Percentiles rank a stretch among this genome's conserved stretches.
These are phyloP conservation scores for Vultur gryphus DNA, from an alignment of 2,797 vertebrate species.

Conservation along the genomic window DNA sequence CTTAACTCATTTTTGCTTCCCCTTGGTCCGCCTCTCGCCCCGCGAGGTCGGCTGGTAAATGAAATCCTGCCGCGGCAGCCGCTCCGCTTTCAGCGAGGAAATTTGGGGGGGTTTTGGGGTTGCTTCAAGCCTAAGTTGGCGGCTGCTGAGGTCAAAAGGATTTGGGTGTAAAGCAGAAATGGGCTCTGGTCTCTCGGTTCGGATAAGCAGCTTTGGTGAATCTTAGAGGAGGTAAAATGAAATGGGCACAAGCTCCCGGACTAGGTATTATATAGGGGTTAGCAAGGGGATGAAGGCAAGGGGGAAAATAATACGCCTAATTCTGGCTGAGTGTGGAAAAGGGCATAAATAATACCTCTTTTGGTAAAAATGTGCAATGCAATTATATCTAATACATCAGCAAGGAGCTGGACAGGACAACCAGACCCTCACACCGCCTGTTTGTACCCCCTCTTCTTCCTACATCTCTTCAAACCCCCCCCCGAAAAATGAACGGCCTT, in stretches of 20 bases:
- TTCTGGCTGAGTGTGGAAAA: neutral
- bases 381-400: neutral
- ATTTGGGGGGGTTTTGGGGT: neutral
- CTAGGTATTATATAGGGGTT: neutral
- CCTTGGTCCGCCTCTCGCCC: neutral
- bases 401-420: neutral
- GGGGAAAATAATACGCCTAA: neutral
- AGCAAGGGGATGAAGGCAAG: neutral
- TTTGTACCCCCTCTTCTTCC: neutral
- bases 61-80: slow-evolving; percentile 18
- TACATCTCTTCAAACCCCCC: neutral
- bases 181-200: neutral
- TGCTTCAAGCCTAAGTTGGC: neutral
- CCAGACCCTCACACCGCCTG: fast-evolving
- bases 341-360: neutral
- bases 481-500: fast-evolving
- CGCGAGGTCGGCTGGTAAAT: fast-evolving
- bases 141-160: slow-evolving; percentile 6
- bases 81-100: neutral
- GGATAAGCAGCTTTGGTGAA: slow-evolving; percentile 10
- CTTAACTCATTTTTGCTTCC: slow-evolving; percentile 18
- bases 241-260: neutral
- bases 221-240: neutral
- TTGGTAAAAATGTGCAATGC: neutral
- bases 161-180: slow-evolving; percentile 18